Conservation (phyloP, 2,797 vertebrate genomes). For the Gila robusta region DNA sequence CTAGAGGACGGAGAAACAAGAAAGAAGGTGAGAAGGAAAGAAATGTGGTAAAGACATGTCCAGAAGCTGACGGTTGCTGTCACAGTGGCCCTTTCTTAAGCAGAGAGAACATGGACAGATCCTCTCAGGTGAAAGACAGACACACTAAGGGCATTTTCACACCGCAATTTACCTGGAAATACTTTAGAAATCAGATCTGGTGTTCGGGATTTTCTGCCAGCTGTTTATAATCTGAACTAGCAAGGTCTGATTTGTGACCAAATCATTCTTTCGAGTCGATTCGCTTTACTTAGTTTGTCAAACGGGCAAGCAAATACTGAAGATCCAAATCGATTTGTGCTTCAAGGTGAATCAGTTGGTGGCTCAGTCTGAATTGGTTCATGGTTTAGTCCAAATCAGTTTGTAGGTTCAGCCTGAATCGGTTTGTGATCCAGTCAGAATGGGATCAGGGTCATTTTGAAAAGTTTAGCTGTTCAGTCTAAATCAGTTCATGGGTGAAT, state of each 20-base stretch:
- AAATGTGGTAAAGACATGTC: background rate
- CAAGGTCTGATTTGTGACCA: background rate
- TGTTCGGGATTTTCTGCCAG: background rate
- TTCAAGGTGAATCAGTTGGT: background rate
- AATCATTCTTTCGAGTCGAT: background rate
- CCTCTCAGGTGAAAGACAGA: conserved; percentile 7
- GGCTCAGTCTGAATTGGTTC: background rate
- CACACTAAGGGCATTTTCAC: conserved; percentile 5
- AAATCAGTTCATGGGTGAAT: background rate
- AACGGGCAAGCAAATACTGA: background rate
- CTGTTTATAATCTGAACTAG: background rate
- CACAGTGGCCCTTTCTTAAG: background rate
- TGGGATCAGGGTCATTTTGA: background rate
- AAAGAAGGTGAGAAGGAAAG: background rate
- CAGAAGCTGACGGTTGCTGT: conserved; percentile 3
- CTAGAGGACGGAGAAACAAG: background rate
- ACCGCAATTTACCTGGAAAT: background rate
- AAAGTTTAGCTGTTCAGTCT: background rate
- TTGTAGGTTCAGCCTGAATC: background rate
- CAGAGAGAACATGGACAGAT: background rate
- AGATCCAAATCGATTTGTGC: background rate
- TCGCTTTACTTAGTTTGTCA: background rate
- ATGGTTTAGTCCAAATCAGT: background rate
- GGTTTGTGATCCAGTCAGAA: background rate
- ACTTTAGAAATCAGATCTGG: background rate